phyloP scores from a whole-genome alignment of 1,140 invertebrate genomes.

The Aphelinus certus region DNA sequence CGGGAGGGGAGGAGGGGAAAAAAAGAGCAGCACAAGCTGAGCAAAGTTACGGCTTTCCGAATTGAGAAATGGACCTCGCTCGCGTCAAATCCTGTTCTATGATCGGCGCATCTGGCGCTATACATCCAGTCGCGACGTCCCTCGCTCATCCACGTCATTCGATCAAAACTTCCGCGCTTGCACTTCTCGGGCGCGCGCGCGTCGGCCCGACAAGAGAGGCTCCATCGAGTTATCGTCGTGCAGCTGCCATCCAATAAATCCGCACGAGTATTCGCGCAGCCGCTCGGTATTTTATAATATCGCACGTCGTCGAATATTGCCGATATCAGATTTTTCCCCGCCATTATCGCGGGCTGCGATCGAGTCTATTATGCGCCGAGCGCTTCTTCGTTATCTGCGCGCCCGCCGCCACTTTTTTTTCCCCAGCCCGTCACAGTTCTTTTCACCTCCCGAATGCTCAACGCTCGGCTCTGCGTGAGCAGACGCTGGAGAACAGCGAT shows the following conservation, averaged over 20 bases:
- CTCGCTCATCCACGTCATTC: conserved; percentile 28
- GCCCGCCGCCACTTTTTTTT: not conserved
- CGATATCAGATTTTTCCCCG: conserved; percentile 24
- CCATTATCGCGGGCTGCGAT: not conserved
- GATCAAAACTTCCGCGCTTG: conserved; percentile 5
- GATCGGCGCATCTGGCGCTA: conserved; percentile 27
- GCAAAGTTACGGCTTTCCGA: conserved; percentile 6
- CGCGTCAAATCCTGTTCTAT: conserved; percentile 1
- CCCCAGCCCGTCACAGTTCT: no score
- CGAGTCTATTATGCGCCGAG: not conserved
- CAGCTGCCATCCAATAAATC: conserved; percentile 34
- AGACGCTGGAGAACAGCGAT: no score
- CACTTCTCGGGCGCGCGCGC: not conserved
- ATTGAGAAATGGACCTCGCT: conserved; percentile 36
- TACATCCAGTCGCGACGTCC: conserved; percentile 15
- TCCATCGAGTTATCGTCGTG: conserved; percentile 39
- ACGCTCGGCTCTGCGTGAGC: no score
- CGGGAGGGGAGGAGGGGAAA: no score
- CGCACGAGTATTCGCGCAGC: not conserved
- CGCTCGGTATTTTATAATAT: conserved; percentile 33
- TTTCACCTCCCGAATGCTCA: no score
- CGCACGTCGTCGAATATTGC: conserved; percentile 1
- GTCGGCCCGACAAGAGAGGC: conserved; percentile 9
- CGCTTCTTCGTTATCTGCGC: not conserved
- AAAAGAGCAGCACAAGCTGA: not conserved